phyloP scores from a whole-genome alignment of 2,888 invertebrate genomes.

The Rhorus exstirpatorius region DNA sequence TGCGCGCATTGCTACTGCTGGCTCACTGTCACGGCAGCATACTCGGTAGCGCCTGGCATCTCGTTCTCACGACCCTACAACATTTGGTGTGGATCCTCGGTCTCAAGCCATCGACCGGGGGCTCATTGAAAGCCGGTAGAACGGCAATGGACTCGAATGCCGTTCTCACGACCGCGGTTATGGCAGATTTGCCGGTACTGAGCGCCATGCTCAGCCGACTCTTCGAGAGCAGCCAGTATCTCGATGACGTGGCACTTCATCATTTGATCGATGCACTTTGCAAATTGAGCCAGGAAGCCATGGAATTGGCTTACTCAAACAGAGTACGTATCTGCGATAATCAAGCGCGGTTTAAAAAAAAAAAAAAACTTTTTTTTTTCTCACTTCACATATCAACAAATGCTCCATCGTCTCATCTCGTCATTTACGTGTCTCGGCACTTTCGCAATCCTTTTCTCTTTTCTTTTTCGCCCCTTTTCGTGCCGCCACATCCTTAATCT shows the following conservation, averaged over 20 bases:
- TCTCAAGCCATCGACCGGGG: slow-evolving; percentile 97
- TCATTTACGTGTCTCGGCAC: too few species aligned
- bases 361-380: slow-evolving; percentile 2
- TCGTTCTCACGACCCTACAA: slow-evolving; percentile 97
- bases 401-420: too few species aligned
- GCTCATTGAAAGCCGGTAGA: slow-evolving; percentile 95
- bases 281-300: slow-evolving; percentile 97
- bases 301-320: slow-evolving; percentile 98
- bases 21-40: slow-evolving; percentile 97
- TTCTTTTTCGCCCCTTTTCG: too few species aligned
- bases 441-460: too few species aligned
- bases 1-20: slow-evolving; percentile 95
- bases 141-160: slow-evolving; percentile 93
- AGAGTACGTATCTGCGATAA: slow-evolving; percentile 90
- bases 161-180: slow-evolving; percentile 97
- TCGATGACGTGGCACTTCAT: slow-evolving; percentile 97
- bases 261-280: slow-evolving; percentile 98
- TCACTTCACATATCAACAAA: too few species aligned
- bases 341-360: too few species aligned
- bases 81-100: slow-evolving; percentile 98
- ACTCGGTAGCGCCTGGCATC: slow-evolving; percentile 97
- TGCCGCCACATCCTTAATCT: too few species aligned
- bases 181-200: slow-evolving; percentile 96
- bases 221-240: slow-evolving; percentile 97
- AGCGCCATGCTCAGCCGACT: slow-evolving; percentile 96